Evolutionary conservation across 1,140 invertebrate genomes (phyloP).

Genomic region (Orchesella cincta): DNA sequence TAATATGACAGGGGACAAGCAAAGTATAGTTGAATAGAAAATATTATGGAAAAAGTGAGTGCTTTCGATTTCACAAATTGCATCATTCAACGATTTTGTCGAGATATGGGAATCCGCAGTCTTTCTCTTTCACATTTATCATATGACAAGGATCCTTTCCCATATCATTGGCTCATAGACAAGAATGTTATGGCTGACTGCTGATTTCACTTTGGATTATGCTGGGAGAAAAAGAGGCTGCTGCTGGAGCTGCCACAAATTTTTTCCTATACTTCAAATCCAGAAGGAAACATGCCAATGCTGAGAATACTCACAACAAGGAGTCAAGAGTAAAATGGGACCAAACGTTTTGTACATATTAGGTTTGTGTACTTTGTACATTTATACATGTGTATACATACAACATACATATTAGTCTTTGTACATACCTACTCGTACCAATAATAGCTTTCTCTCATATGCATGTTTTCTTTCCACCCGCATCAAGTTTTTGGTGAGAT

Average conservation of each 20-base stretch:
- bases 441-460: background rate
- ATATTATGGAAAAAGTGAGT: background rate
- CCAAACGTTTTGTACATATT: background rate
- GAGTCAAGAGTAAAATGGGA: background rate
- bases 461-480: constrained; percentile 17
- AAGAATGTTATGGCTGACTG: background rate
- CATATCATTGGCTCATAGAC: background rate
- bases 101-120: background rate
- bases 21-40: background rate
- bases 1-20: background rate
- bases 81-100: background rate
- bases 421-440: background rate
- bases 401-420: background rate
- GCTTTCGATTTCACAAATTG: background rate
- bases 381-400: background rate
- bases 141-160: too few relatives aligned
- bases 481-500: constrained; percentile 20
- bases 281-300: background rate
- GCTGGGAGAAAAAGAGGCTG: too few relatives aligned
- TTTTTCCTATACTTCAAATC: too few relatives aligned
- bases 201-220: constrained; percentile 26
- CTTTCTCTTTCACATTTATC: background rate
- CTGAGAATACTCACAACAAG: background rate
- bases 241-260: too few relatives aligned
- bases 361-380: background rate